These are phyloP conservation scores for Eufriesea mexicana DNA, from an alignment of 1,140 invertebrate species.

Conservation along the genomic window DNA sequence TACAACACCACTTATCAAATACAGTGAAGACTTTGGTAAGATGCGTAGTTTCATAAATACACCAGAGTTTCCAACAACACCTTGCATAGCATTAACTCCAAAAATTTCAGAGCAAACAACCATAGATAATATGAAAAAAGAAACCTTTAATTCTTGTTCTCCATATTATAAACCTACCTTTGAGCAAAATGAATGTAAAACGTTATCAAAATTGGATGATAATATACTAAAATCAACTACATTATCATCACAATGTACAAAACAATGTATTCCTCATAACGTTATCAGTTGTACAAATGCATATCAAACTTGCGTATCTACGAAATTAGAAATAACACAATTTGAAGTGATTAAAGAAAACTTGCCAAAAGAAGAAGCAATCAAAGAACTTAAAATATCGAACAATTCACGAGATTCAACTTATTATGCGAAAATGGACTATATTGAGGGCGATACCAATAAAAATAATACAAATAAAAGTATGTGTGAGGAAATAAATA, in stretches of 20 bases:
- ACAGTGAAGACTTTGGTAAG: slow-evolving; percentile 67
- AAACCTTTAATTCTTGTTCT: slow-evolving; percentile 57
- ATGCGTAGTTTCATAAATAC: slow-evolving; percentile 74
- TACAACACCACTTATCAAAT: slow-evolving; percentile 58
- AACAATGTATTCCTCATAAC: not conserved
- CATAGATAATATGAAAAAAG: slow-evolving; percentile 53
- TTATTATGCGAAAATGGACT: not conserved
- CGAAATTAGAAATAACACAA: slow-evolving; percentile 75
- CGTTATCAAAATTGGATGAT: not conserved
- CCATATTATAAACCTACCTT: slow-evolving; percentile 75
- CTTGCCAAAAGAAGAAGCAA: slow-evolving; percentile 73
- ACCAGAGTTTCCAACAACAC: slow-evolving; percentile 78
- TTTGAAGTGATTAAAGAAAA: slow-evolving; percentile 80
- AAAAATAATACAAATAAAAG: not conserved
- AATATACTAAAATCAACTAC: not conserved
- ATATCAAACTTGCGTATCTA: slow-evolving; percentile 25
- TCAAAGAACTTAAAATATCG: slow-evolving; percentile 76
- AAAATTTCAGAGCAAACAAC: slow-evolving; percentile 64
- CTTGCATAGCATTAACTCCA: slow-evolving; percentile 75
- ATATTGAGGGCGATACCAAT: not conserved
- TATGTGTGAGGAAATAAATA: not conserved
- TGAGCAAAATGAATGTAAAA: slow-evolving; percentile 49
- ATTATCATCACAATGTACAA: slow-evolving; percentile 6
- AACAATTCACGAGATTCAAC: slow-evolving; percentile 58
- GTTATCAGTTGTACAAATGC: not conserved